Conservation (phyloP, 1,140 invertebrate genomes). For the Aporrectodea caliginosa region DNA sequence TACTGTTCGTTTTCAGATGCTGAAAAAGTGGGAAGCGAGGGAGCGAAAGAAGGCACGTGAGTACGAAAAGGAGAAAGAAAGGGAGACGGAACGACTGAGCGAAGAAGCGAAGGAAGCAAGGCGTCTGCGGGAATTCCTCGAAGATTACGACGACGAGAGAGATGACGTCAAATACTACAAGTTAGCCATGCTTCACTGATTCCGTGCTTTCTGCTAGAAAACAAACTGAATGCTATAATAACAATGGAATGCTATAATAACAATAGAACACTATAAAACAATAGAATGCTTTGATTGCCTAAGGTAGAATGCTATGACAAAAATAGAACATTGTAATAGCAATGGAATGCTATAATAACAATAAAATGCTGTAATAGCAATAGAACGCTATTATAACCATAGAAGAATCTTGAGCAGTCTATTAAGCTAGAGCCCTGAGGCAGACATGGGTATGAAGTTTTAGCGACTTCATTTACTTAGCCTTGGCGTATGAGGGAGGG, state of each 20-base stretch:
- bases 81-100: slow-evolving; percentile 75
- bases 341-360: too few species aligned
- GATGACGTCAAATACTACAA: slow-evolving; percentile 97
- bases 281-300: not conserved
- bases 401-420: too few species aligned
- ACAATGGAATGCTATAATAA: too few species aligned
- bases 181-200: slow-evolving; percentile 61
- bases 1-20: slow-evolving; percentile 53
- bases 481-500: too few species aligned
- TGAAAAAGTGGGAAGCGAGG: slow-evolving; percentile 83
- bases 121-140: slow-evolving; percentile 90
- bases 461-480: too few species aligned
- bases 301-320: not conserved
- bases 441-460: too few species aligned
- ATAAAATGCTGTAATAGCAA: too few species aligned
- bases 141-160: slow-evolving; percentile 96
- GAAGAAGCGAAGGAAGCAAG: slow-evolving; percentile 83
- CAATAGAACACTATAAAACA: not conserved
- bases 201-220: too few species aligned
- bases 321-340: too few species aligned
- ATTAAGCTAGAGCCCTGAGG: too few species aligned
- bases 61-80: slow-evolving; percentile 82
- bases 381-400: too few species aligned
- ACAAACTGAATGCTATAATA: too few species aligned
- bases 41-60: slow-evolving; percentile 90